Evolutionary conservation across 2,113 vertebrate species (phyloP).

Genomic region (Cebus imitator): DNA sequence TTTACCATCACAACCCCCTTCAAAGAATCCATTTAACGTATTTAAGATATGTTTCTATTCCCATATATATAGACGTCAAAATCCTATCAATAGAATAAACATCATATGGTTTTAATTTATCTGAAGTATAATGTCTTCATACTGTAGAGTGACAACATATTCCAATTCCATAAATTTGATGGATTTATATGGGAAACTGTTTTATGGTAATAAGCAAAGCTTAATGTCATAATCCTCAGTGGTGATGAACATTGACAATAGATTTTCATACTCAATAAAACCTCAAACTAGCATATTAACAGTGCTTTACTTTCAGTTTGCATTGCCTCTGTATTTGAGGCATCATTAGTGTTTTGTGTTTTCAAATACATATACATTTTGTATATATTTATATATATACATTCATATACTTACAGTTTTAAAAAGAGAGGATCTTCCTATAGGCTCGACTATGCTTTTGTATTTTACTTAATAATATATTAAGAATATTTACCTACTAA

Average conservation of each 20-base stretch:
- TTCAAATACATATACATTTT: background rate
- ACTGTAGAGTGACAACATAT: background rate
- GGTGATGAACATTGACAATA: background rate
- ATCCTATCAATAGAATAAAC: background rate
- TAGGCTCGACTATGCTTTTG: background rate
- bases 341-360: background rate
- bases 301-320: background rate
- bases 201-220: background rate
- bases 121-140: background rate
- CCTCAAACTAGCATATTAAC: background rate
- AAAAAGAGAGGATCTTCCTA: background rate
- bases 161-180: background rate
- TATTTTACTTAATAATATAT: background rate
- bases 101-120: background rate
- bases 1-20: accelerated
- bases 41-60: background rate
- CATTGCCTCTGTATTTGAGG: background rate
- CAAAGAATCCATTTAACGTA: background rate
- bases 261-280: background rate
- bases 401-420: background rate
- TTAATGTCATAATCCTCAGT: background rate
- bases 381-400: background rate
- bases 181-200: background rate
- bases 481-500: background rate
- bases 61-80: background rate